Evolutionary conservation across 2,797 vertebrate species (phyloP).

Genomic region (Pantherophis vulpinus): DNA sequence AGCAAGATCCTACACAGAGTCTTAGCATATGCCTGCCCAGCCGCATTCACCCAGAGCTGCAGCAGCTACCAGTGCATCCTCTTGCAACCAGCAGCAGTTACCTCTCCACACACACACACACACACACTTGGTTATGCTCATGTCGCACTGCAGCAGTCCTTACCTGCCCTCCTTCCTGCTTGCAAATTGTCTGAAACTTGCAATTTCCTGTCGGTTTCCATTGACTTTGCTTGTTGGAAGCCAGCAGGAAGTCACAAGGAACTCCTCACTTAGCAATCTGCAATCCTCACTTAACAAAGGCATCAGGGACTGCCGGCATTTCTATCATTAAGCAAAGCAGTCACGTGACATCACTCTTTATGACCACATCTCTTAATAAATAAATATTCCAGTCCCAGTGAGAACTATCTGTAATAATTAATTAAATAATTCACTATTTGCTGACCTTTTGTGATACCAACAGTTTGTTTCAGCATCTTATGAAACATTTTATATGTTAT

Average conservation of each 20-base stretch:
- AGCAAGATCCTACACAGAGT: too few species aligned
- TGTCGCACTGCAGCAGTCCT: too few species aligned
- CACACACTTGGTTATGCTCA: too few species aligned
- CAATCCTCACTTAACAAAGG: background rate
- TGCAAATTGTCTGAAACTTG: background rate
- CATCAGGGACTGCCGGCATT: background rate
- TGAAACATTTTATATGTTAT: background rate
- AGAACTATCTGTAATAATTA: background rate
- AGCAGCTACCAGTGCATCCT: too few species aligned
- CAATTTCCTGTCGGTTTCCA: background rate
- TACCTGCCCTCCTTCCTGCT: too few species aligned
- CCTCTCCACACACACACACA: too few species aligned
- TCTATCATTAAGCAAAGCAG: background rate
- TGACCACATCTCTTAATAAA: background rate
- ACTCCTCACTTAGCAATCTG: background rate
- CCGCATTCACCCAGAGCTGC: too few species aligned
- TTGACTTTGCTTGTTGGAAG: background rate
- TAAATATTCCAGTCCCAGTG: background rate
- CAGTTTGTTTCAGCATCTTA: background rate
- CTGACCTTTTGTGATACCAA: background rate
- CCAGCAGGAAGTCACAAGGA: background rate
- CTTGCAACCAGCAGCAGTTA: too few species aligned
- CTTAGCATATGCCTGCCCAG: too few species aligned
- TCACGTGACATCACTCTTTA: background rate
- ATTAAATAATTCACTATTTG: background rate